Evolutionary conservation across 2,113 vertebrate species (phyloP).

Genomic region (Tiliqua scincoides): DNA sequence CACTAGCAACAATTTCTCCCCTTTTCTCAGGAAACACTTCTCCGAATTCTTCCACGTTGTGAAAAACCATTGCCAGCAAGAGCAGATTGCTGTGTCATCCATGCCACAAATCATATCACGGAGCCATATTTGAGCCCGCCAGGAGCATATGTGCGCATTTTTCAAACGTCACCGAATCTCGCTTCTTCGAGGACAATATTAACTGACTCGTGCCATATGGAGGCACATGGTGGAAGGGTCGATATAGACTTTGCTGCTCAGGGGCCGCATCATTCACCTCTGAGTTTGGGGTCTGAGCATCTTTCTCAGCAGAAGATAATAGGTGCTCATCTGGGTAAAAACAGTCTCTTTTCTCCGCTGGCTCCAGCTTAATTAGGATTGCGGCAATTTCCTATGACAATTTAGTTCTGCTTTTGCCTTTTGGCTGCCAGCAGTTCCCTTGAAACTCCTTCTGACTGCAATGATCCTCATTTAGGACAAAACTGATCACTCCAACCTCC

Average conservation of each 20-base stretch:
- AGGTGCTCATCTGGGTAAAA: constrained; percentile 54
- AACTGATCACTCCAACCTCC: constrained; percentile 57
- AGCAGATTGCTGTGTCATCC: constrained; percentile 37
- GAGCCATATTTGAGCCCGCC: constrained; percentile 45
- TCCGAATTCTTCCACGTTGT: constrained; percentile 25
- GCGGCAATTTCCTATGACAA: constrained; percentile 64
- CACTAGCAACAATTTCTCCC: constrained; percentile 39
- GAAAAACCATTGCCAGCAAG: neutral
- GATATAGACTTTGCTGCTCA: constrained; percentile 25
- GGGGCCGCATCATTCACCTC: constrained; percentile 37
- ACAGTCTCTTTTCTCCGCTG: constrained; percentile 45
- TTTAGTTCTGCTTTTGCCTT: constrained; percentile 68
- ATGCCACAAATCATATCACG: constrained; percentile 13
- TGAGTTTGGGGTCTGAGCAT: constrained; percentile 9
- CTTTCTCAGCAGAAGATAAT: constrained; percentile 55
- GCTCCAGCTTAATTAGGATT: constrained; percentile 64
- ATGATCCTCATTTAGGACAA: constrained; percentile 56
- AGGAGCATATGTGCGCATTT: constrained; percentile 59
- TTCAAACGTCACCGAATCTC: constrained; percentile 49
- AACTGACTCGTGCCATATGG: constrained; percentile 44
- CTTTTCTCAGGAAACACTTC: constrained; percentile 30
- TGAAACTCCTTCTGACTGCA: constrained; percentile 64
- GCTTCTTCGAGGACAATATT: constrained; percentile 40
- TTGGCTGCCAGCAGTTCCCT: constrained; percentile 62
- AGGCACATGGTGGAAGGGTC: constrained; percentile 18